Evolutionary conservation across 2,888 invertebrate genomes (phyloP).

Genomic region (Diarsia brunnea): DNA sequence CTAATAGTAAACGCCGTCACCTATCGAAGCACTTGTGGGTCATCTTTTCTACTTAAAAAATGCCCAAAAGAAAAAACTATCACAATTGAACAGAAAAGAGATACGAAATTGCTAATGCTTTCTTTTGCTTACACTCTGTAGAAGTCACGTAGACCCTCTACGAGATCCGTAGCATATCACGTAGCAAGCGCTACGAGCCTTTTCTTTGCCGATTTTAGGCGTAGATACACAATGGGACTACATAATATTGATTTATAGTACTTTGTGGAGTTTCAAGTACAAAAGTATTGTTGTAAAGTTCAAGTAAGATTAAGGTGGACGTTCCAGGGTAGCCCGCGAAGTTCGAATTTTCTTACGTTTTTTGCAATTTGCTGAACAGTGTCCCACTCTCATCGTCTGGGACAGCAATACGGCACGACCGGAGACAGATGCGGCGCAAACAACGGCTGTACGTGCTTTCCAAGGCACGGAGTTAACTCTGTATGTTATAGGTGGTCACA

Average conservation of each 20-base stretch:
- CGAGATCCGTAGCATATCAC: slow-evolving; percentile 56
- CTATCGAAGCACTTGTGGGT: neutral
- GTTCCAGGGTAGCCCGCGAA: too few species aligned
- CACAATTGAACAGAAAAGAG: neutral
- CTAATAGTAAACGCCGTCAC: neutral
- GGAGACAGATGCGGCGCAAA: too few species aligned
- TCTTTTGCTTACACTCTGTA: slow-evolving; percentile 33
- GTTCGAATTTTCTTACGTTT: too few species aligned
- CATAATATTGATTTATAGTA: slow-evolving; percentile 29
- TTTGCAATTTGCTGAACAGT: too few species aligned
- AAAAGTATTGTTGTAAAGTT: neutral
- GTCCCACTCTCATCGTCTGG: too few species aligned
- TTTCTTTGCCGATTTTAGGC: slow-evolving; percentile 17
- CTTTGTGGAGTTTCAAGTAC: neutral
- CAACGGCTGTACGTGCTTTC: too few species aligned
- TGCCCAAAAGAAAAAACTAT: neutral
- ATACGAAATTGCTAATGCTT: slow-evolving; percentile 7
- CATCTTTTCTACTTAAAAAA: slow-evolving; percentile 1
- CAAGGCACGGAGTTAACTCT: too few species aligned
- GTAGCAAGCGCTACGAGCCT: slow-evolving; percentile 61
- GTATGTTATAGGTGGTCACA: too few species aligned
- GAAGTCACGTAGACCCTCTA: slow-evolving; percentile 56
- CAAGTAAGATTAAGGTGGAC: neutral
- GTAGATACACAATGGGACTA: neutral
- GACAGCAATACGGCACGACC: too few species aligned